Evolutionary conservation across 2,113 vertebrate species (phyloP).

Genomic region (Acanthisitta chloris): DNA sequence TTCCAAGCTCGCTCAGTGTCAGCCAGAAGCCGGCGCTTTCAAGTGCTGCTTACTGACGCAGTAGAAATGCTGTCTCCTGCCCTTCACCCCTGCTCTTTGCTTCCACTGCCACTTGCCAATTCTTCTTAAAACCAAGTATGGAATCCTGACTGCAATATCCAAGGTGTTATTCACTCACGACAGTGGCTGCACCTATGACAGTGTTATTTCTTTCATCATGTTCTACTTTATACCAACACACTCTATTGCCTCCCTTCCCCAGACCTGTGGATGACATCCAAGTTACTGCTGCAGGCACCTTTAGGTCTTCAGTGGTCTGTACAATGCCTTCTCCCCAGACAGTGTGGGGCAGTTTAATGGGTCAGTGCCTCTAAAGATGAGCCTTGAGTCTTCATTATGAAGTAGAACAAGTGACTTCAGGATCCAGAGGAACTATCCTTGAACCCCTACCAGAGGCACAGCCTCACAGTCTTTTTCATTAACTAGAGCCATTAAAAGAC

Average conservation of each 20-base stretch:
- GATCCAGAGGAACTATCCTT: neutral
- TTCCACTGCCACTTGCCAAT: constrained; percentile 46
- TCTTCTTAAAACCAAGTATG: neutral
- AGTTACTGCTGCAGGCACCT: neutral
- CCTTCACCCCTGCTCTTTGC: constrained; percentile 59
- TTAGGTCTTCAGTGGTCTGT: neutral
- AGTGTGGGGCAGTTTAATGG: neutral
- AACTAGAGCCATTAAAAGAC: neutral
- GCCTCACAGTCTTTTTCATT: neutral
- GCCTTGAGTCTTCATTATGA: neutral
- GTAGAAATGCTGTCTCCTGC: constrained; percentile 59
- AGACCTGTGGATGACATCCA: neutral
- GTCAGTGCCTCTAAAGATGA: constrained; percentile 16
- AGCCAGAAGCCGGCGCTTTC: constrained; percentile 64
- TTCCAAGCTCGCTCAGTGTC: constrained; percentile 54
- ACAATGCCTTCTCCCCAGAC: neutral
- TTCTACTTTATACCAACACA: fast-evolving
- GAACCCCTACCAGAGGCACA: neutral
- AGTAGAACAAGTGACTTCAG: neutral
- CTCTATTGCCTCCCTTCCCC: neutral
- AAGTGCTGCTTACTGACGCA: constrained; percentile 59
- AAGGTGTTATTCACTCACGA: neutral
- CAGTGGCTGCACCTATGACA: fast-evolving
- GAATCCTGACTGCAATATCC: neutral
- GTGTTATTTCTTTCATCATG: neutral